phyloP scores from a whole-genome alignment of 2,888 invertebrate genomes.

The Drosophila dives region DNA sequence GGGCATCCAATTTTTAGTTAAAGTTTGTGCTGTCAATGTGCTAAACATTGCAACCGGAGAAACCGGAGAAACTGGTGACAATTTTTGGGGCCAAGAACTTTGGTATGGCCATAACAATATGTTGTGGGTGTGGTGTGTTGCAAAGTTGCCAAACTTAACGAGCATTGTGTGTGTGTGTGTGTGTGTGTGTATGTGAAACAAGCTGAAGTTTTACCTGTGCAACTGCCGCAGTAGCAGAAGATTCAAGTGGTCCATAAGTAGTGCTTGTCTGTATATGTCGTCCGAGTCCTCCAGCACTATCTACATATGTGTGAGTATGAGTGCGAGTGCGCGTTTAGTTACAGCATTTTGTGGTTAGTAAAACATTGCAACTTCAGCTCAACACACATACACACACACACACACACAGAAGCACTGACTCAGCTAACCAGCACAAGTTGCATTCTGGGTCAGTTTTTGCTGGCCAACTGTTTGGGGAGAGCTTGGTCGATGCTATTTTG shows the following conservation, averaged over 20 bases:
- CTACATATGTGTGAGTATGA: constrained; percentile 14
- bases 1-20: constrained; percentile 58
- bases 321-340: constrained; percentile 73
- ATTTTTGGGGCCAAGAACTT: constrained; percentile 76
- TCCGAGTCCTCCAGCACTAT: constrained; percentile 52
- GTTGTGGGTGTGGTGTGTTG: constrained; percentile 46
- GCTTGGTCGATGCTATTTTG: constrained; percentile 22
- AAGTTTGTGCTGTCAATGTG: constrained; percentile 76
- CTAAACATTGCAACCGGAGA: constrained; percentile 67
- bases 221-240: constrained; percentile 18
- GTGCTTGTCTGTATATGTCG: constrained; percentile 33
- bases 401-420: constrained; percentile 23
- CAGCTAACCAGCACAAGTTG: constrained; percentile 75
- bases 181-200: constrained; percentile 24
- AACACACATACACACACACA: constrained; percentile 34
- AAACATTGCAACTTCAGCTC: constrained; percentile 65
- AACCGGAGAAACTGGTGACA: constrained; percentile 60
- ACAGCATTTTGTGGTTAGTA: constrained; percentile 80
- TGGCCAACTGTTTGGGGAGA: constrained; percentile 55
- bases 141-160: constrained; percentile 56
- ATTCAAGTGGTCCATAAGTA: constrained; percentile 75
- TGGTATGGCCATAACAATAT: constrained; percentile 70
- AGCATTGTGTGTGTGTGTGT: constrained; percentile 21
- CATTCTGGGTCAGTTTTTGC: constrained; percentile 74
- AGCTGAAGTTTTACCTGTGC: constrained; percentile 58